Evolutionary conservation across 1,140 invertebrate species (phyloP).

Genomic region (Lordiphosa mommai): DNA sequence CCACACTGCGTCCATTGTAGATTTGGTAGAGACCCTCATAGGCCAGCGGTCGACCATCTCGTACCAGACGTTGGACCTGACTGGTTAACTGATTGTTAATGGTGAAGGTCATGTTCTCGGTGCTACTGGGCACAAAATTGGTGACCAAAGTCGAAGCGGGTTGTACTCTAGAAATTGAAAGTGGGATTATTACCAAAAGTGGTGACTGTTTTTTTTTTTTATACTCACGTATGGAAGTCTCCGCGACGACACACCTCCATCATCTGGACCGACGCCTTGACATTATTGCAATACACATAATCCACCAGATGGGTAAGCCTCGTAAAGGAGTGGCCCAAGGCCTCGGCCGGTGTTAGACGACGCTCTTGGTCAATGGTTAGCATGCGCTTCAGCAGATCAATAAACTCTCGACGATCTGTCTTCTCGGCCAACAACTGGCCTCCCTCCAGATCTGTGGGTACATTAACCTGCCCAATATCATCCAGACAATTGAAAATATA

Average conservation of each 20-base stretch:
- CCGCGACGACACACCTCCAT: conserved; percentile 92
- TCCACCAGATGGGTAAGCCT: conserved; percentile 95
- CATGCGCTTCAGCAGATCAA: conserved; percentile 98
- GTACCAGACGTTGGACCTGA: conserved; percentile 85
- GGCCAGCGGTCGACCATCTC: conserved; percentile 82
- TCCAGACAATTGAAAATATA: conserved; percentile 99
- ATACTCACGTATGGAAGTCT: conserved; percentile 83
- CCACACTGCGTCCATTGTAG: conserved; percentile 88
- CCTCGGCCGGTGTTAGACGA: conserved; percentile 96
- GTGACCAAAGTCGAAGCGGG: conserved; percentile 84
- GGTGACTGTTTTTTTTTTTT: not conserved
- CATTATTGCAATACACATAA: conserved; percentile 97
- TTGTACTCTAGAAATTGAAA: conserved; percentile 80
- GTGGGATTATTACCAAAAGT: not conserved
- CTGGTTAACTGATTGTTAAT: conserved; percentile 91
- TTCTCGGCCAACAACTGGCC: conserved; percentile 97
- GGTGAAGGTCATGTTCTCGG: conserved; percentile 91
- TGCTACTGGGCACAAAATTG: conserved; percentile 88
- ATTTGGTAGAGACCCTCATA: conserved; percentile 91
- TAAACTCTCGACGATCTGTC: conserved; percentile 96
- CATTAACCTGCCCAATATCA: conserved; percentile 98
- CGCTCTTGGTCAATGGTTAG: conserved; percentile 98
- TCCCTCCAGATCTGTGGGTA: conserved; percentile 97
- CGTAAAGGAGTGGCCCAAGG: conserved; percentile 96
- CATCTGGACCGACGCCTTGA: conserved; percentile 96